phyloP scores from a whole-genome alignment of 2,797 vertebrate species.

The Gymnocypris eckloni region DNA sequence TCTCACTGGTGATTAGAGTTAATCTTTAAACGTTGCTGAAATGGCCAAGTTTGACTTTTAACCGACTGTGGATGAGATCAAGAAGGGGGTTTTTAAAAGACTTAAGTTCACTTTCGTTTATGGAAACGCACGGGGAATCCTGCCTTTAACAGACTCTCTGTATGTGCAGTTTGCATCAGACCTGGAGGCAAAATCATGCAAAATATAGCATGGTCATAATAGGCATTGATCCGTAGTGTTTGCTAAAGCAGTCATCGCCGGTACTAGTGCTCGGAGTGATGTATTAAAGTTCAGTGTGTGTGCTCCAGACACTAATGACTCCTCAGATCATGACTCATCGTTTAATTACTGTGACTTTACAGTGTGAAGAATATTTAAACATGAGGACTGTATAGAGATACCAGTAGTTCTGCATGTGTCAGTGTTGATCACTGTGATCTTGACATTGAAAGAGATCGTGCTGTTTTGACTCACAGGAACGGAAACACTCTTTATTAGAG shows the following conservation, averaged over 20 bases:
- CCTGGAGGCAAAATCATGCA: not conserved
- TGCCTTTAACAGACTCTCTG: not conserved
- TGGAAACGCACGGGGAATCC: not conserved
- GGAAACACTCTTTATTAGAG: not conserved
- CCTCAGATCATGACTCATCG: no score
- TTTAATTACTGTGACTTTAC: no score
- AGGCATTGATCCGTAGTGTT: not conserved
- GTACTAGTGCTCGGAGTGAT: not conserved
- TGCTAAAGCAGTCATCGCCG: not conserved
- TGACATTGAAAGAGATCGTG: not conserved
- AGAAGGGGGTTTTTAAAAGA: slow-evolving; percentile 9
- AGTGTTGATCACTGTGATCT: not conserved
- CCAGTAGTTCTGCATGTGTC: not conserved
- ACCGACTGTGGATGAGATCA: not conserved
- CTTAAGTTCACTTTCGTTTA: not conserved
- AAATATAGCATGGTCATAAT: not conserved
- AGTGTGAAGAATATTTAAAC: no score
- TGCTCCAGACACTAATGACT: not conserved
- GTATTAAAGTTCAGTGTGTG: not conserved
- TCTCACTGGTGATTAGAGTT: slow-evolving; percentile 23
- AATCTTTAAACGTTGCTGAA: slow-evolving; percentile 26
- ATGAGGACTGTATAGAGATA: not conserved
- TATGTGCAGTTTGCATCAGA: not conserved
- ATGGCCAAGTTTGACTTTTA: not conserved
- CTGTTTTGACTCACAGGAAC: not conserved